Evolutionary conservation across 2,113 vertebrate species (phyloP).

Genomic region (Lepisosteus oculatus): DNA sequence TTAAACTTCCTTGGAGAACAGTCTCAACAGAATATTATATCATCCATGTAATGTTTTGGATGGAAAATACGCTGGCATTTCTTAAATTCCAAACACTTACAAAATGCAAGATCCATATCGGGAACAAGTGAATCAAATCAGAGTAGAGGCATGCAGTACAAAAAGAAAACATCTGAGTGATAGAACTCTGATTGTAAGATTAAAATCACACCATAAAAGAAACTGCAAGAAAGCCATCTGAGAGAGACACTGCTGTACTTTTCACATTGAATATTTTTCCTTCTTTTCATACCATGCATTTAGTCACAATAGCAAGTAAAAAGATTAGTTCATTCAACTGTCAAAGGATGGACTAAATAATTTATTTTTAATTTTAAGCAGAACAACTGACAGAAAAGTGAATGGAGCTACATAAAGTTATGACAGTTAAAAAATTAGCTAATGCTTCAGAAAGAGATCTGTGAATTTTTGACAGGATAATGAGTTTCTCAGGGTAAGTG

Average conservation of each 20-base stretch:
- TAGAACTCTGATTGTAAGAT: neutral
- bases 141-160: neutral
- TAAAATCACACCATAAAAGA: neutral
- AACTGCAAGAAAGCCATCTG: neutral
- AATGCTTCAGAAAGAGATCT: neutral
- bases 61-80: neutral
- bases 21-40: too few species aligned
- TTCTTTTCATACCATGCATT: constrained; percentile 13
- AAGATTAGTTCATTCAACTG: constrained; percentile 18
- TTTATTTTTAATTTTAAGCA: neutral
- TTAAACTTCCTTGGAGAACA: too few species aligned
- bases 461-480: neutral
- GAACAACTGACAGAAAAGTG: neutral
- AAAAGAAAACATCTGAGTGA: constrained; percentile 13
- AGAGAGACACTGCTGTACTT: constrained; percentile 5
- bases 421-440: neutral
- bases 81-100: neutral
- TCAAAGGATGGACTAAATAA: constrained; percentile 9
- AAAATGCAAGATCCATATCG: neutral
- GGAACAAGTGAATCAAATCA: constrained; percentile 12
- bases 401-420: neutral
- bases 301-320: constrained; percentile 18
- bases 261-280: neutral
- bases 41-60: too few species aligned
- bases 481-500: neutral